A percentile compares a stretch with the other conserved stretches of the same genome.
Evolutionary conservation across 2,113 vertebrate genomes (phyloP).

Genomic region (Neomonachus schauinslandi): DNA sequence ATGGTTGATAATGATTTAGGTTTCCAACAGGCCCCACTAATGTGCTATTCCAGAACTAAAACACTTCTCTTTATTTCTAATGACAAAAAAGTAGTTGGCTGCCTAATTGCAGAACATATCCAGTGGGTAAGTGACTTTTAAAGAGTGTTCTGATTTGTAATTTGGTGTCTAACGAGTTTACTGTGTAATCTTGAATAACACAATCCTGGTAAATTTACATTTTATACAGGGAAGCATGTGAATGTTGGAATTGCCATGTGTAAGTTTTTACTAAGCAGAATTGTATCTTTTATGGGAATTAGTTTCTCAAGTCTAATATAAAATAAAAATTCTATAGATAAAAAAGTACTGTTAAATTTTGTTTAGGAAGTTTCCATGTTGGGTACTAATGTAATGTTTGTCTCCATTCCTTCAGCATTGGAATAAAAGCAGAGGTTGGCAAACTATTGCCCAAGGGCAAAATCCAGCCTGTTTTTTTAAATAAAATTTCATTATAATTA

Average conservation of each 20-base stretch:
- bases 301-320: slow-evolving; percentile 15
- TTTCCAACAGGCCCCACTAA: slow-evolving; percentile 96
- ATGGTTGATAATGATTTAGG: slow-evolving; percentile 99
- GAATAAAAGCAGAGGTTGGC: not conserved
- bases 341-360: slow-evolving; percentile 29
- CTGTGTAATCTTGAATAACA: not conserved
- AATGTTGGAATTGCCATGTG: not conserved
- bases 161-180: not conserved
- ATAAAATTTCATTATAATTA: not conserved
- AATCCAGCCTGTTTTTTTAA: slow-evolving; percentile 19
- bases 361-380: slow-evolving; percentile 9
- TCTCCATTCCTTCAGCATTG: not conserved
- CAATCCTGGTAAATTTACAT: slow-evolving; percentile 42
- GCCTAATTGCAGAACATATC: slow-evolving; percentile 99
- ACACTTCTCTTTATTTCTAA: slow-evolving; percentile 98
- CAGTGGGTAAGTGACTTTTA: slow-evolving; percentile 92
- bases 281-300: not conserved
- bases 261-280: not conserved
- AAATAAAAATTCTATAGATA: slow-evolving; percentile 22
- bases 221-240: slow-evolving; percentile 24
- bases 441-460: not conserved
- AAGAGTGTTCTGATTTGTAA: not conserved
- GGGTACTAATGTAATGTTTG: not conserved
- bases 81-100: slow-evolving; percentile 98
- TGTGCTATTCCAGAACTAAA: slow-evolving; percentile 97